Evolutionary conservation across 2,797 vertebrate genomes (phyloP).

Genomic region (Adrianichthys oophorus): DNA sequence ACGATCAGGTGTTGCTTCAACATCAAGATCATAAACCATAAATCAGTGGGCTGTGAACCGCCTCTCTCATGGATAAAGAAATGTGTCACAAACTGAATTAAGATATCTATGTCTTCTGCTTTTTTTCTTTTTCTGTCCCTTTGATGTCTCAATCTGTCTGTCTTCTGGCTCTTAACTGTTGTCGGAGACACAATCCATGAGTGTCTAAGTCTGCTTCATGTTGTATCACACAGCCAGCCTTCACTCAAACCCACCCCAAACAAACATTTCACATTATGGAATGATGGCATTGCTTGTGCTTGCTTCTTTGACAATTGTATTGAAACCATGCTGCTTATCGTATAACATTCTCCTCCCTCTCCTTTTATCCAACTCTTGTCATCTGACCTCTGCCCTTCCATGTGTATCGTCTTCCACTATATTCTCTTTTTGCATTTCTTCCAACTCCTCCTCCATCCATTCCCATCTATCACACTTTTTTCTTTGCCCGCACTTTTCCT

Average conservation of each 20-base stretch:
- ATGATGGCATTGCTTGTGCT: constrained; percentile 77
- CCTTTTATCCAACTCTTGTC: constrained; percentile 23
- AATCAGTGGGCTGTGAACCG: constrained; percentile 47
- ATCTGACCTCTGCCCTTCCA: constrained; percentile 15
- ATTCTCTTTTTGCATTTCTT: constrained; percentile 33
- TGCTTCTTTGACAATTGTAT: constrained; percentile 61
- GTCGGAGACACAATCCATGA: constrained; percentile 78
- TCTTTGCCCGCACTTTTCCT: constrained; percentile 34
- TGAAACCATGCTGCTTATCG: constrained; percentile 37
- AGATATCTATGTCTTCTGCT: constrained; percentile 59
- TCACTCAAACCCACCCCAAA: constrained; percentile 72
- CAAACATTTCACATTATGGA: constrained; percentile 76
- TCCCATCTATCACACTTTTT: constrained; percentile 21
- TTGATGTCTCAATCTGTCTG: constrained; percentile 48
- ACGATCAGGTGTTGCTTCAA: constrained; percentile 64
- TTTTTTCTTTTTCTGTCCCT: constrained; percentile 37
- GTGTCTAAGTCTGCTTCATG: constrained; percentile 68
- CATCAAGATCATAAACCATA: constrained; percentile 70
- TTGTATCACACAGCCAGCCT: constrained; percentile 48
- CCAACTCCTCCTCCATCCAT: constrained; percentile 23
- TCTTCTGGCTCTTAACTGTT: constrained; percentile 61
- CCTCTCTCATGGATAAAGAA: constrained; percentile 72
- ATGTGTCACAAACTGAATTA: constrained; percentile 66
- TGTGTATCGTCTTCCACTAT: constrained; percentile 18
- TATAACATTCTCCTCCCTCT: constrained; percentile 47